A percentile compares a stretch with the other conserved stretches of the same genome.
Conservation (phyloP, 2,113 vertebrate species). For the Capreolus pygargus region DNA sequence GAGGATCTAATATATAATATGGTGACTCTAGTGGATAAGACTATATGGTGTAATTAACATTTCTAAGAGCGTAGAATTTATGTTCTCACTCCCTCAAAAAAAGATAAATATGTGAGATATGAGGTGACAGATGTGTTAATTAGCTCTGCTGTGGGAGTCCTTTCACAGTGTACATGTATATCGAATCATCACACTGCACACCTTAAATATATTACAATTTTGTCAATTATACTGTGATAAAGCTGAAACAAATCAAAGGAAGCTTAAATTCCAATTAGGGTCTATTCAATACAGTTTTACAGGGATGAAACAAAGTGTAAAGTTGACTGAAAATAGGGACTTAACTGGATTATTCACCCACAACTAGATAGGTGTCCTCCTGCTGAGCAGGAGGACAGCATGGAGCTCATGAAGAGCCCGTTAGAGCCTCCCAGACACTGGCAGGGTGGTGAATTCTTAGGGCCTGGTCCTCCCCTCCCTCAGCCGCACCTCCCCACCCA, state of each 20-base stretch:
- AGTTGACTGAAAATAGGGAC: accelerated
- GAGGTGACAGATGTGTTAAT: neutral
- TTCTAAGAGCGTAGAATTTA: neutral
- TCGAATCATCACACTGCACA: too few species aligned
- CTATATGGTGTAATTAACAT: neutral
- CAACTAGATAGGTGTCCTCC: neutral
- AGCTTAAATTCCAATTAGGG: neutral
- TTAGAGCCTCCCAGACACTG: accelerated
- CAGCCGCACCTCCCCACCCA: accelerated
- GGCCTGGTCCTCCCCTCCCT: neutral
- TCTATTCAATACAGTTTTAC: neutral
- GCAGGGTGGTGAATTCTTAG: neutral
- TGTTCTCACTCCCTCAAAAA: neutral
- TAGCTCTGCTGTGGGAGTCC: neutral
- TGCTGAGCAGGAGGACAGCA: neutral
- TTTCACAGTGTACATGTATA: neutral
- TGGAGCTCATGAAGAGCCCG: neutral
- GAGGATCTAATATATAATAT: too few species aligned
- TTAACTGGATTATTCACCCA: accelerated
- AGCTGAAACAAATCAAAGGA: neutral
- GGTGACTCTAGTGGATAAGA: neutral
- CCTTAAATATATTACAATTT: neutral
- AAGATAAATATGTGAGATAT: neutral
- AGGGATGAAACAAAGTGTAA: neutral
- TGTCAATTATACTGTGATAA: neutral